Conservation (phyloP, 2,888 invertebrate species). For the Drosophila tripunctata region DNA sequence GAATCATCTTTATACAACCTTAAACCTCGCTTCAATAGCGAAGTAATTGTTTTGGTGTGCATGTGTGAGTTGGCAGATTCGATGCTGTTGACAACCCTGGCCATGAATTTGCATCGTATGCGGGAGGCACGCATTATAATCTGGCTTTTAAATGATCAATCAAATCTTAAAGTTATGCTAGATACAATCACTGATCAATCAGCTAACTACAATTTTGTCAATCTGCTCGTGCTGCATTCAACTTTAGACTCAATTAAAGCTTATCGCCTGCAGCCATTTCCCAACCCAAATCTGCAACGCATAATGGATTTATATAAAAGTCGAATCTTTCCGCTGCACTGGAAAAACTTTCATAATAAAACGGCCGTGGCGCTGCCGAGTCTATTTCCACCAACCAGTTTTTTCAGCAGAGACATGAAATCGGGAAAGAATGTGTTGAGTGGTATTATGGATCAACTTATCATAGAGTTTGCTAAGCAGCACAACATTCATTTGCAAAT, state of each 20-base stretch:
- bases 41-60: constrained; percentile 25
- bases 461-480: constrained; percentile 9
- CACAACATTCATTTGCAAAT: constrained; percentile 18
- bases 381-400: neutral
- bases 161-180: neutral
- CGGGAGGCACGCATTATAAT: constrained; percentile 27
- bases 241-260: neutral
- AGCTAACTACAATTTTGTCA: neutral
- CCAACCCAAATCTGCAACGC: neutral
- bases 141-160: neutral
- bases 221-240: constrained; percentile 24
- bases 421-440: neutral
- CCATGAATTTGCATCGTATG: constrained; percentile 24
- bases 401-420: neutral
- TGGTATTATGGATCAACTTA: neutral
- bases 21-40: neutral
- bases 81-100: constrained; percentile 12
- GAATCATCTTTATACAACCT: neutral
- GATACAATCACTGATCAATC: neutral
- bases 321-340: neutral
- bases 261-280: constrained; percentile 35
- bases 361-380: neutral
- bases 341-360: constrained; percentile 6
- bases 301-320: neutral
- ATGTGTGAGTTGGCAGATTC: constrained; percentile 9